Conservation (phyloP, 2,113 vertebrate genomes). For the Dolichallabes microphthalmus region DNA sequence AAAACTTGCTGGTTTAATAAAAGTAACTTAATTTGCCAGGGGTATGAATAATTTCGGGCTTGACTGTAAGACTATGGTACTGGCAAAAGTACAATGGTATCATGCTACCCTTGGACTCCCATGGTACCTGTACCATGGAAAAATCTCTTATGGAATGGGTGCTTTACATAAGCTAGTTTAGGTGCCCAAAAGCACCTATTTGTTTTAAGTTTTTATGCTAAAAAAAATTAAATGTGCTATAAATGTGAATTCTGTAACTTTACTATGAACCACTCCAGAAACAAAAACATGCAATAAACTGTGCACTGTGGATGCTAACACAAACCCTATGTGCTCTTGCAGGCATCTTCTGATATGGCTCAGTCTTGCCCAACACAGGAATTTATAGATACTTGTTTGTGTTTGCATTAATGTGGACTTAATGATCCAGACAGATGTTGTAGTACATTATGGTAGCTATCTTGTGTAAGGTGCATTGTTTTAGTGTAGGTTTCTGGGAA, state of each 20-base stretch:
- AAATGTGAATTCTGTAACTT: not conserved
- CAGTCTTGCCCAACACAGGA: not conserved
- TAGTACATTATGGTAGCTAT: not conserved
- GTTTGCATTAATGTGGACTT: not conserved
- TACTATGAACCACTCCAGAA: not conserved
- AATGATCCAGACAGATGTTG: not conserved
- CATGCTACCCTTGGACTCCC: too few relatives aligned
- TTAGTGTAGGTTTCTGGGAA: not conserved
- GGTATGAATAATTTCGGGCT: too few relatives aligned
- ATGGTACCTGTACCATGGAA: too few relatives aligned
- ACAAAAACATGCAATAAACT: not conserved
- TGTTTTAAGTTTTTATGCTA: not conserved
- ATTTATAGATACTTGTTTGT: constrained; percentile 6
- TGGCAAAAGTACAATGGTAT: too few relatives aligned
- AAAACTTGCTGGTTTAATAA: too few relatives aligned
- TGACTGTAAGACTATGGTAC: too few relatives aligned
- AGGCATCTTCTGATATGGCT: not conserved
- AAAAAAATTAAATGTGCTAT: not conserved
- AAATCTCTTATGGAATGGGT: too few relatives aligned
- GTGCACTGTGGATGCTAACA: not conserved
- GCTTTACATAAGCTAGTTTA: too few relatives aligned
- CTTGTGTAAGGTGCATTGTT: not conserved
- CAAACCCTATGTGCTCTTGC: not conserved
- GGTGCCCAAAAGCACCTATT: not conserved
- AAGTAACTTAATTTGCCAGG: too few relatives aligned